Base-by-base conservation (phyloP, 1,140 invertebrate genomes). In the Zaprionus ghesquierei region DNA sequence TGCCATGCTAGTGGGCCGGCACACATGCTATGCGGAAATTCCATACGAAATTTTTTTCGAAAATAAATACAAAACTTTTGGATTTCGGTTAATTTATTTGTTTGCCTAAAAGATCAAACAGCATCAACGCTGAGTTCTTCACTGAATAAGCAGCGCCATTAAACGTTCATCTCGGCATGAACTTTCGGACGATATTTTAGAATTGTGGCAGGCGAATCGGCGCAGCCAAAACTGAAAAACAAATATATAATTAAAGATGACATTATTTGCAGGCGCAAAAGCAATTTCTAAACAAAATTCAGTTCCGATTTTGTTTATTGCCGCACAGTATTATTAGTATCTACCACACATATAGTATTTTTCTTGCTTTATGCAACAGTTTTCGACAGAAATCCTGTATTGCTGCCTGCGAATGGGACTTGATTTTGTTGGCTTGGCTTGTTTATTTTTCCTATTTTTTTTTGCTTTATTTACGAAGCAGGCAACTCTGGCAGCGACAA, bases 171-270 rank as follows among this genome's bases (percentile, higher is more conserved):
- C 15, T 31, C n/a, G 46, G 18, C 35, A 53, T 63, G 49, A 63
- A 63, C 60, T 59, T 66, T 53, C n/a, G 20, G 62, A 13, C 27
- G 18, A 31, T 64, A 49, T 22, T 46, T 18, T 49, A 60, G 22
- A 25, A 44, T 2, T 44, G 38, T 44, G 35, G n/a, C 27, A 56
- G 33, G 5, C 18, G 31, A 55, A 69, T 50, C n/a, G 49, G n/a
- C n/a, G n/a, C 54, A 59, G 63, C 56, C 46, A 50, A 58, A 41
- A 62, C 5, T 18, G 35, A 41, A 41, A 41, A 41, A 41, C 35
- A n/a, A 46, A 46, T 35, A 15, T 25, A 69, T 56, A 74, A 58
- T 74, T 74, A 74, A 74, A 46, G 49, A 69, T 74, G 66, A 74
- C 65, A 74, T 74, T 74, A 73, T 73, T 69, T 69, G 68, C 44